These are phyloP conservation scores for Aldrovandia affinis DNA, from an alignment of 2,797 vertebrate genomes.

Conservation along the genomic window DNA sequence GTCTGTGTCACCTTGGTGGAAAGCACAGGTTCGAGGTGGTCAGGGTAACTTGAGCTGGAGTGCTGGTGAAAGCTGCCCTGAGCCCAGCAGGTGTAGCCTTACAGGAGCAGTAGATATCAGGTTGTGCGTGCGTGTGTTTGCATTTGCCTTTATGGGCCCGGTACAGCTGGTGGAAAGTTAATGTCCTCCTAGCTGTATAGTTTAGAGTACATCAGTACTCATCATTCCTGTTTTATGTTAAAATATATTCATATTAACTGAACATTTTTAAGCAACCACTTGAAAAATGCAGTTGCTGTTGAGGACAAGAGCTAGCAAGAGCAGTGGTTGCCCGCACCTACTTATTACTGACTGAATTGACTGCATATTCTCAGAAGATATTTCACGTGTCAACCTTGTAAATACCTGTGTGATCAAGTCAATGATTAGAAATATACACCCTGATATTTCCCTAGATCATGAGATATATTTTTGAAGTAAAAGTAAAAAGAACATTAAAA, in stretches of 20 bases:
- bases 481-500: background rate
- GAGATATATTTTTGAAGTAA: background rate
- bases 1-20: background rate
- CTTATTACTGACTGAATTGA: background rate
- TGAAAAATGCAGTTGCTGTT: constrained; percentile 63
- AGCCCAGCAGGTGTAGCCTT: background rate
- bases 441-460: background rate
- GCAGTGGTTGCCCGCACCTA: constrained; percentile 30
- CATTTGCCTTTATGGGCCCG: background rate
- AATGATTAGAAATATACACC: background rate
- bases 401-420: constrained; percentile 47
- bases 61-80: background rate
- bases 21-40: background rate
- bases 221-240: background rate
- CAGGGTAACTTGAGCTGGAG: background rate
- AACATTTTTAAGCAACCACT: constrained; percentile 1
- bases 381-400: constrained; percentile 45
- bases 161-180: constrained; percentile 5
- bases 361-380: background rate
- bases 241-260: background rate
- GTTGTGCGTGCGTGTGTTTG: background rate
- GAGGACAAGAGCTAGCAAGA: constrained; percentile 49
- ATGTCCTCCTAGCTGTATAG: background rate
- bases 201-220: background rate
- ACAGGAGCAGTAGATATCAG: background rate